These are phyloP conservation scores for Hypselothyrea guttata DNA, from an alignment of 2,888 invertebrate species.

Conservation along the genomic window DNA sequence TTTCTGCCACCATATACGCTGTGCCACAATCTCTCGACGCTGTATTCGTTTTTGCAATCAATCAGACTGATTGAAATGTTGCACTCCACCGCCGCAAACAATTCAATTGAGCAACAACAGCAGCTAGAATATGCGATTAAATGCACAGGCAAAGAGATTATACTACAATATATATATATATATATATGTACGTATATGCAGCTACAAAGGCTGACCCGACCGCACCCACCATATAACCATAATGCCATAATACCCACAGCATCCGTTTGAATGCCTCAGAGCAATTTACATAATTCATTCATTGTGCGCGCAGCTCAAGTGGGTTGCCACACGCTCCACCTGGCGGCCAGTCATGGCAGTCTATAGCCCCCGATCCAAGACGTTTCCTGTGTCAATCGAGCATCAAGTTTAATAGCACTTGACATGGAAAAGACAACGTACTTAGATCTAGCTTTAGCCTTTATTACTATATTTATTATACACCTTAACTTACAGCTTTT, in stretches of 20 bases:
- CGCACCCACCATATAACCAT: conserved; percentile 30
- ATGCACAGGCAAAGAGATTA: conserved; percentile 7
- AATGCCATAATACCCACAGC: conserved; percentile 22
- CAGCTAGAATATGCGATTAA: conserved; percentile 4
- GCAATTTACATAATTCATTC: conserved; percentile 31
- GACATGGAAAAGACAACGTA: conserved; percentile 33
- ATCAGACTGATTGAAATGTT: conserved; percentile 54
- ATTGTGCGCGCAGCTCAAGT: conserved; percentile 4
- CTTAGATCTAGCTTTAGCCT: no score
- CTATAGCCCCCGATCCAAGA: neutral
- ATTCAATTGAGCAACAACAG: conserved; percentile 60
- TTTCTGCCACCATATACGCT: conserved; percentile 14
- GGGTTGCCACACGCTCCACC: conserved; percentile 31
- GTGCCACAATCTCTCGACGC: conserved; percentile 2
- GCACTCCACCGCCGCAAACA: conserved; percentile 47
- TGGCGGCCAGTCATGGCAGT: conserved; percentile 13
- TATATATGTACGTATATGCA: neutral
- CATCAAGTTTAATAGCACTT: conserved; percentile 24
- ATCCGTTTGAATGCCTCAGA: conserved; percentile 26
- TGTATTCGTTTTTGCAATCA: conserved; percentile 32
- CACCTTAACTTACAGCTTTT: no score
- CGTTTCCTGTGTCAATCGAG: conserved; percentile 22
- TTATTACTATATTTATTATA: no score
- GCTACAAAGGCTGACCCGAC: conserved; percentile 7
- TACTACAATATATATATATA: neutral